Evolutionary conservation across 2,888 invertebrate genomes (phyloP), one percentile per base, ranked within the genome.

Genomic region (Papilio elwesi): DNA sequence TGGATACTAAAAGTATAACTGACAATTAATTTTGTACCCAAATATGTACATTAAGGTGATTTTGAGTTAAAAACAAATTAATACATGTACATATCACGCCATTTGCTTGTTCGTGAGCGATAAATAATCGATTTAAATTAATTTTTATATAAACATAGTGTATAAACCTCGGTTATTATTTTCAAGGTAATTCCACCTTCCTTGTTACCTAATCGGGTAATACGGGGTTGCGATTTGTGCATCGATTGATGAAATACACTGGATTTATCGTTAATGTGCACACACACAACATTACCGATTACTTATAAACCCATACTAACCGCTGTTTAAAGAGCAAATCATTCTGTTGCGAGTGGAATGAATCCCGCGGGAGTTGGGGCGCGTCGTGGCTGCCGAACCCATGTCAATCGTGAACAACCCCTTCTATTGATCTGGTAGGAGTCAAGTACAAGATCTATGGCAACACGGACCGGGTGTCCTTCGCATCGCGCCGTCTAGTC

Each of bases 401-500:
- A n/a, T n/a, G n/a, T n/a, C n/a, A n/a, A n/a, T n/a, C n/a, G n/a
- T n/a, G n/a, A n/a, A n/a, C n/a, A n/a, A n/a, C n/a, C n/a, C 6
- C 43, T 9, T 55, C 6, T 11, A 6, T 9, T 16, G 11, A 26
- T 12, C 16, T 55, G 55, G 12, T 55, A 10, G 16, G 16, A 16
- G 53, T 15, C 53, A 59, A 36, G 36, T 59, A 57, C 57, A 55
- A 55, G 26, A 55, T 36, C 16, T 57, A 26, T 26, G 26, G 57
- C 57, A 26, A 13, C 9, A 52, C 26, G 63, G 47, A 52, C 63
- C 53, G 38, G n/a, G 66, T 53, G 72, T 74, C 74, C 74, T 76
- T 75, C 75, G 76, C 26, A 55, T 15, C 13, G 70, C 55, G 73
- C 71, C 69, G 77, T 78, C 79, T 77, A 88, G 87, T 85, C 71